Evolutionary conservation across 2,113 vertebrate species (phyloP), one percentile per base, ranked within the genome.

Genomic region (Cryptoleucopteryx plumbea): DNA sequence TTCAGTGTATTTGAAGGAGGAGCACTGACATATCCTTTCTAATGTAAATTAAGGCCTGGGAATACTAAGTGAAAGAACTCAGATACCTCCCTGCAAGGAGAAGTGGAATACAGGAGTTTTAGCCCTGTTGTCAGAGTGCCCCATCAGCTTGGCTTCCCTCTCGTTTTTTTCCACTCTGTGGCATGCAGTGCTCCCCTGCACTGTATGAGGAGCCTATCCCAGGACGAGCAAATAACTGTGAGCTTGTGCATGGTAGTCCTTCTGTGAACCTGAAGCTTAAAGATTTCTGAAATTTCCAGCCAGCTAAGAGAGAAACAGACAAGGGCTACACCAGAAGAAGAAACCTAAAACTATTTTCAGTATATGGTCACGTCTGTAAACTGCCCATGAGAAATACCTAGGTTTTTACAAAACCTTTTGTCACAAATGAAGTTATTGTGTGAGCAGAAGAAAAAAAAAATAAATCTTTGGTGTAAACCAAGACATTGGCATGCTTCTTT

Each of bases 31-130:
- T 29, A 21, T 19, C 7, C 53, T 93, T 94, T 93, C 16, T 71
- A 43, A 63, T 63, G 89, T 84, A 97, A 93, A 96, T 79, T 55
- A 84, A 75, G 61, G 29, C 25, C 48, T 68, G 36, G 26, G 50
- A 89, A 67, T 47, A 32, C 32, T 42, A 40, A 82, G 21, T 63
- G 38, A 61, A 93, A 89, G 43, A 59, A 67, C 11, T 84, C 32
- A 63, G 65, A 55, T n/a, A 59, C 13, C 11, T 53, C 25, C 21
- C 8, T 79, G 20, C 26, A 63, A 89, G 23, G 4, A 81, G 74
- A 66, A 65, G 22, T 48, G 32, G 38, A 63, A 56, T 40, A 68
- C 25, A 73, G 40, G 40, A 52, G 16, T 53, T 91, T 48, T 43
- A 74, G 11, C 19, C 50, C 4, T 0, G 0, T 27, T 67, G 32